These are phyloP conservation scores for Coregonus sp. DNA, from an alignment of 2,797 vertebrate species.

Conservation along the genomic window DNA sequence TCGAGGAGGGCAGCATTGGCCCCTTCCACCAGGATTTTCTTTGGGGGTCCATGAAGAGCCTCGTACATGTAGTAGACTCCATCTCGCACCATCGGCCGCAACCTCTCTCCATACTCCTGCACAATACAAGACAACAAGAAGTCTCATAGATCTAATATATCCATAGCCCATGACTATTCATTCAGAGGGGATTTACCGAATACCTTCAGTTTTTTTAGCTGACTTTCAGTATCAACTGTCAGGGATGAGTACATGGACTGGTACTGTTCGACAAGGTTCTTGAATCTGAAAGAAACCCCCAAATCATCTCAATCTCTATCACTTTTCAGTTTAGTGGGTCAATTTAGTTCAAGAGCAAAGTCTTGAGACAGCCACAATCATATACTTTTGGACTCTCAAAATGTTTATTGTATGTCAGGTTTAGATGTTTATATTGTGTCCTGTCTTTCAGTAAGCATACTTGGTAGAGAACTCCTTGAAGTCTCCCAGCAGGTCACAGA, in stretches of 20 bases:
- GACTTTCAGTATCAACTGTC: constrained; percentile 87
- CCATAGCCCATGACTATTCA: background rate
- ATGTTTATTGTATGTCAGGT: background rate
- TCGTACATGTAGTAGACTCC: constrained; percentile 98
- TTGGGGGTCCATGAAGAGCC: constrained; percentile 89
- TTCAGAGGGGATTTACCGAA: background rate
- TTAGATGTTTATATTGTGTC: background rate
- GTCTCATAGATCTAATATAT: too few relatives aligned
- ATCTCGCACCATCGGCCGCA: constrained; percentile 95
- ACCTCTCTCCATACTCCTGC: constrained; percentile 90
- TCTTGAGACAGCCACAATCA: background rate
- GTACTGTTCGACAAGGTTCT: constrained; percentile 90
- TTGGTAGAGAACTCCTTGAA: constrained; percentile 92
- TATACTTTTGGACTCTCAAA: background rate
- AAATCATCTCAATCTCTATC: background rate
- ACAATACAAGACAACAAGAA: constrained; percentile 10
- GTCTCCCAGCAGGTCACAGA: constrained; percentile 95
- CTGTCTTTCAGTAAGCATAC: constrained; percentile 57
- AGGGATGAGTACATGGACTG: constrained; percentile 93
- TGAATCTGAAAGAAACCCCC: constrained; percentile 81
- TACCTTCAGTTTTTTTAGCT: constrained; percentile 93
- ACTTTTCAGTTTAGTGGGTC: background rate
- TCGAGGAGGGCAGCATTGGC: constrained; percentile 97
- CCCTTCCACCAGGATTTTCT: constrained; percentile 96
- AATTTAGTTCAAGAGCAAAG: background rate